phyloP scores from a whole-genome alignment of 2,113 vertebrate species.

The Sprattus sprattus region DNA sequence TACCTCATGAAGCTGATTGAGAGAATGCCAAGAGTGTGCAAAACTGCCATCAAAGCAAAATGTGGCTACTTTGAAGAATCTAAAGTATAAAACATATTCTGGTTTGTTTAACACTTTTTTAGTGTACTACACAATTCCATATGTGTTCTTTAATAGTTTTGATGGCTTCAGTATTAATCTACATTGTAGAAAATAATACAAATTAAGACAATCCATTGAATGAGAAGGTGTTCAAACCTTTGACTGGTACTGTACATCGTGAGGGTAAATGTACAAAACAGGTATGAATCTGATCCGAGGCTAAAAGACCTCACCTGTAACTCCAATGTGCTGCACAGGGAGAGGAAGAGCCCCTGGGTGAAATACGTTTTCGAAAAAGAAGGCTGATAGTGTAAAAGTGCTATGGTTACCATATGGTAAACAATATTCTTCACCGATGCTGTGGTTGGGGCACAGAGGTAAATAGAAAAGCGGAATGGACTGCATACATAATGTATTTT shows the following conservation, averaged over 20 bases:
- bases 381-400: neutral
- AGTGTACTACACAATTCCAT: no score
- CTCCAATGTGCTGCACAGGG: neutral
- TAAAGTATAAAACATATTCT: no score
- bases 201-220: no score
- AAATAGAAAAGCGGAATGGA: neutral
- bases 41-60: no score
- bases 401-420: neutral
- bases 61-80: no score
- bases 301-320: neutral
- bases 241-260: neutral
- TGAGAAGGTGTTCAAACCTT: no score
- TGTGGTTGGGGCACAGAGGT: neutral
- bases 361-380: neutral
- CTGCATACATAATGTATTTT: conserved; percentile 10
- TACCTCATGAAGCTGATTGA: no score
- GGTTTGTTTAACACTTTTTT: no score
- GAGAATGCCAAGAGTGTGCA: no score
- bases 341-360: neutral
- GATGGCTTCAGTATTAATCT: no score
- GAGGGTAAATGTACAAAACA: neutral
- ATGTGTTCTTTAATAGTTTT: no score
- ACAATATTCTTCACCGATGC: conserved; percentile 12
- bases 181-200: no score
- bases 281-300: neutral